Evolutionary conservation across 2,888 invertebrate species (phyloP).

Genomic region (Drosophila melanosoma): DNA sequence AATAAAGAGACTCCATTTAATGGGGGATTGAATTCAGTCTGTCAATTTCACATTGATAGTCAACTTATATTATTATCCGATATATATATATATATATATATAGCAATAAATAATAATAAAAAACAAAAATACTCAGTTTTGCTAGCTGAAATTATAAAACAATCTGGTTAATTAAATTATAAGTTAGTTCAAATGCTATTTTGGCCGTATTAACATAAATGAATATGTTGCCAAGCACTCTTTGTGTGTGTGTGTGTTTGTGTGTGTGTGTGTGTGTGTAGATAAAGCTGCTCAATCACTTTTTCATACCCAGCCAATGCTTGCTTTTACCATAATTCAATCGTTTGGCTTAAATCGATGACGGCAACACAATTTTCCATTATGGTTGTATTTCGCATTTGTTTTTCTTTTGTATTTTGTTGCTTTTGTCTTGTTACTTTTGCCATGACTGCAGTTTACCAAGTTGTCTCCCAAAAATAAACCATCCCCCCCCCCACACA

Average conservation of each 20-base stretch:
- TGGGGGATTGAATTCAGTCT: background rate
- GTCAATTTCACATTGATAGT: background rate
- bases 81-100: background rate
- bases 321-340: conserved; percentile 18
- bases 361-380: conserved; percentile 69
- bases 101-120: no score
- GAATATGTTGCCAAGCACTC: background rate
- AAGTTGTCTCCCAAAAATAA: background rate
- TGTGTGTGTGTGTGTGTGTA: background rate
- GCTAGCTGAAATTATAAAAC: background rate
- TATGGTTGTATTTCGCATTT: conserved; percentile 39
- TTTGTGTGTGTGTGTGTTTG: background rate
- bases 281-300: conserved; percentile 30
- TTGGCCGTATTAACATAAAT: background rate
- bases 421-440: conserved; percentile 66
- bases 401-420: conserved; percentile 42
- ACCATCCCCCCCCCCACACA: background rate
- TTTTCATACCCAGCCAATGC: background rate
- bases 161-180: background rate
- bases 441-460: conserved; percentile 63
- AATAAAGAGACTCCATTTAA: background rate
- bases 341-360: conserved; percentile 72
- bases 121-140: background rate
- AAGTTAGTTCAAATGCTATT: background rate
- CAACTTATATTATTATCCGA: background rate